These are phyloP conservation scores for Drosophila tani DNA, from an alignment of 1,140 invertebrate genomes.

Conservation along the genomic window DNA sequence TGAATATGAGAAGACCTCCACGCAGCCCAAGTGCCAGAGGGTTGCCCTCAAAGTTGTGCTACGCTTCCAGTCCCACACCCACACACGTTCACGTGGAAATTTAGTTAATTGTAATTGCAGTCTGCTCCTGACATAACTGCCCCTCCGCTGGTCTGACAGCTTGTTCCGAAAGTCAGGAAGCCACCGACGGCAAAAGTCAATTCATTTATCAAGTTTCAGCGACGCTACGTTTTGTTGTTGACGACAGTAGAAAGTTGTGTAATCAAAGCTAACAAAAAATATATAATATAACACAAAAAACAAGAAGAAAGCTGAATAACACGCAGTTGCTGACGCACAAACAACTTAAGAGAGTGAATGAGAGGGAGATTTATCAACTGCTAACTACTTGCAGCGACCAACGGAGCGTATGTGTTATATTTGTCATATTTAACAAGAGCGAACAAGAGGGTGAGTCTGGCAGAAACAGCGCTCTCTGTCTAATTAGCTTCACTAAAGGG, in stretches of 20 bases:
- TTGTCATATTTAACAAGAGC: slow-evolving; percentile 18
- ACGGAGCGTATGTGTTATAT: slow-evolving; percentile 48
- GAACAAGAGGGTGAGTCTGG: not conserved
- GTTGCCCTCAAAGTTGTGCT: slow-evolving; percentile 40
- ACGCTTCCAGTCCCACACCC: slow-evolving; percentile 6
- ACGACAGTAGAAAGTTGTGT: slow-evolving; percentile 45
- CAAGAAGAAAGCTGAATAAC: slow-evolving; percentile 9
- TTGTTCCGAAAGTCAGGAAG: slow-evolving; percentile 11
- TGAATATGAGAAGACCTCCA: slow-evolving; percentile 26
- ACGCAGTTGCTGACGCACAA: slow-evolving; percentile 47
- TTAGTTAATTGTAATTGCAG: slow-evolving; percentile 46
- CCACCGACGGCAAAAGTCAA: slow-evolving; percentile 15
- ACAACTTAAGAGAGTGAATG: slow-evolving; percentile 1
- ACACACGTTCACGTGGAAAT: slow-evolving; percentile 4
- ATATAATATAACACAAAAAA: not conserved
- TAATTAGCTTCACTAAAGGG: slow-evolving; percentile 33
- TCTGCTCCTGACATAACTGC: slow-evolving; percentile 34
- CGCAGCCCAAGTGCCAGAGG: slow-evolving; percentile 5
- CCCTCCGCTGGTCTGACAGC: slow-evolving; percentile 3
- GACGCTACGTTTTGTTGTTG: slow-evolving; percentile 9
- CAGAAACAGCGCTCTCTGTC: slow-evolving; percentile 1
- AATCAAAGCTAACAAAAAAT: slow-evolving; percentile 27
- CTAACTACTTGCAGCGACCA: slow-evolving; percentile 18
- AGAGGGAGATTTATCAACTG: slow-evolving; percentile 30
- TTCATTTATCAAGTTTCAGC: slow-evolving; percentile 45